Evolutionary conservation across 1,140 invertebrate species (phyloP).

Genomic region (Phortica variegata): DNA sequence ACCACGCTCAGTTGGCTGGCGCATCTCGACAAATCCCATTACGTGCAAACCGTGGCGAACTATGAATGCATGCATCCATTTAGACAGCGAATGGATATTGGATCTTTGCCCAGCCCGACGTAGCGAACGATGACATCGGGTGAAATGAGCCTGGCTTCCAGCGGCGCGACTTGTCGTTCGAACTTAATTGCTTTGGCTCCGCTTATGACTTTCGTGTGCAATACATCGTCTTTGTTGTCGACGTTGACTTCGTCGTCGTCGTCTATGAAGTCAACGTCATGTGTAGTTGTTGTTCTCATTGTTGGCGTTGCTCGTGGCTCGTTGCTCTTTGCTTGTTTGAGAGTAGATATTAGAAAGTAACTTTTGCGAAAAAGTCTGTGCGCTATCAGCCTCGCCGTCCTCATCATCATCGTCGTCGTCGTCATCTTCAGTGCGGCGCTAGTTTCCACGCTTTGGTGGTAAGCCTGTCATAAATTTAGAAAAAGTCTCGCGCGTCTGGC

Average conservation of each 20-base stretch:
- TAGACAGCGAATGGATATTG: too few relatives aligned
- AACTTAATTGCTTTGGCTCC: constrained; percentile 51
- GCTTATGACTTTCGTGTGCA: constrained; percentile 53
- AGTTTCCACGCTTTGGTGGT: constrained; percentile 46
- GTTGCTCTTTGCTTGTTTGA: too few relatives aligned
- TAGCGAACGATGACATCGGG: constrained; percentile 5
- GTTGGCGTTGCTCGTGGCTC: constrained; percentile 13
- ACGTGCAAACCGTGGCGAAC: constrained; percentile 52
- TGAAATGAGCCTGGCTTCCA: constrained; percentile 42
- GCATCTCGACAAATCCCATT: constrained; percentile 50
- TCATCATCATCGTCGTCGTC: constrained; percentile 10
- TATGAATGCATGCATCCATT: constrained; percentile 43
- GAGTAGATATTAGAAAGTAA: constrained; percentile 54
- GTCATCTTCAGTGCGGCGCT: constrained; percentile 32
- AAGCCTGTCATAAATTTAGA: constrained; percentile 47
- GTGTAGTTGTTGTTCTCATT: constrained; percentile 10
- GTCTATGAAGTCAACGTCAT: constrained; percentile 10
- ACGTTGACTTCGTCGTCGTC: constrained; percentile 14
- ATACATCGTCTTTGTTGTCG: constrained; percentile 36
- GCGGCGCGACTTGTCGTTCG: constrained; percentile 50
- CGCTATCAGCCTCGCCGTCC: constrained; percentile 30
- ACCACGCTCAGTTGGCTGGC: constrained; percentile 31
- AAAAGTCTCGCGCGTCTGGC: constrained; percentile 29
- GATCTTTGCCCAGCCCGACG: neutral
- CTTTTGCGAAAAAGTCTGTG: constrained; percentile 39